These are phyloP conservation scores for Drosophila suboccidentalis DNA, from an alignment of 2,888 invertebrate genomes.

Conservation along the genomic window DNA sequence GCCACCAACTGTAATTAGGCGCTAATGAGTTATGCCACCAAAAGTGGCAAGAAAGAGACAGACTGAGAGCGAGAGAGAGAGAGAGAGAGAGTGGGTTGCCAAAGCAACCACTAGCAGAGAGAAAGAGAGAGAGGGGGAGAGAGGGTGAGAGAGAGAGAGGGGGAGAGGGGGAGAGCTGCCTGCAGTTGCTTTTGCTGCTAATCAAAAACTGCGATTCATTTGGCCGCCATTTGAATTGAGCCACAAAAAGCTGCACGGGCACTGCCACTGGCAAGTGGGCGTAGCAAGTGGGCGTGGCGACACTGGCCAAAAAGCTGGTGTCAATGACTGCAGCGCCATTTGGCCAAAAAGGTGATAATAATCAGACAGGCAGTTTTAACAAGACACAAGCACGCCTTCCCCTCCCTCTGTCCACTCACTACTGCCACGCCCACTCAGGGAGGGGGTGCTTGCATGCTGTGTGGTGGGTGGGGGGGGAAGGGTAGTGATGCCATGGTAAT, in stretches of 20 bases:
- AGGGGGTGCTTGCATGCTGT: too few relatives aligned
- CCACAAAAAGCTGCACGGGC: slow-evolving; percentile 28
- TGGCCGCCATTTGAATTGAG: slow-evolving; percentile 45
- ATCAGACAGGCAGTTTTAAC: slow-evolving; percentile 77
- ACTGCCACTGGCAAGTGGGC: slow-evolving; percentile 2
- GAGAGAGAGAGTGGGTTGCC: slow-evolving; percentile 7
- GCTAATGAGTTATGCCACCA: slow-evolving; percentile 61
- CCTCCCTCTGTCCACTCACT: neutral
- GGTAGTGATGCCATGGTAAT: slow-evolving; percentile 58
- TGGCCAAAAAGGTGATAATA: slow-evolving; percentile 72
- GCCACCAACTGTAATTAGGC: slow-evolving; percentile 65
- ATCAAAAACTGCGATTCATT: slow-evolving; percentile 79
- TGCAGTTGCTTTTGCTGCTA: slow-evolving; percentile 49
- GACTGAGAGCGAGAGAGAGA: neutral
- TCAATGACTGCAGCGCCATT: slow-evolving; percentile 67
- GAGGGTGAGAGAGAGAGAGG: neutral
- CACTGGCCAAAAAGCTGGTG: slow-evolving; percentile 45
- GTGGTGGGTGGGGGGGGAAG: neutral
- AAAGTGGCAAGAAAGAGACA: slow-evolving; percentile 2
- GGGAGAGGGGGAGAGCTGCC: neutral
- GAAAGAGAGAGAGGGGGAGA: neutral
- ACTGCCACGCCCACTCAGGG: slow-evolving; percentile 8
- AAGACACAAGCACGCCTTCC: slow-evolving; percentile 62
- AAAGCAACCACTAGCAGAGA: neutral
- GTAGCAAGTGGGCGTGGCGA: slow-evolving; percentile 42